Base-by-base conservation (phyloP, 2,113 vertebrate species). In the Proteles cristata region DNA sequence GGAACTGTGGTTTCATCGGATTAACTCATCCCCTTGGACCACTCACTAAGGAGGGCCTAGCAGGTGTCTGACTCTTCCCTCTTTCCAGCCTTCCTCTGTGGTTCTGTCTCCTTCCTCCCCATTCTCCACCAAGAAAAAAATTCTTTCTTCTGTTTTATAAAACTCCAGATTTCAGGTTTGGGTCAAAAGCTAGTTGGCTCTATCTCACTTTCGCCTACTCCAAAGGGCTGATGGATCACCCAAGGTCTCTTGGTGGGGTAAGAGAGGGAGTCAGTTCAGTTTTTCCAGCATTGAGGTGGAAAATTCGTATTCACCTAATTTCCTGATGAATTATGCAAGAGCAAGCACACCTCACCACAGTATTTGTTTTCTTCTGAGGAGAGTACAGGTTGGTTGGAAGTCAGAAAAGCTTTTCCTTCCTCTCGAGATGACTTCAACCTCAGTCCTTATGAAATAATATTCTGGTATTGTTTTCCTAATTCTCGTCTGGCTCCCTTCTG, bases 101-200 rank as follows among this genome's bases (percentile, higher is more conserved):
- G 5, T 63, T 84, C 19, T 83, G 63, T 89, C n/a, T 19, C 26
- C 11, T 28, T 7, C 12, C 0, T 1, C 10, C 48, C 11, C 21
- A 12, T 53, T 82, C 12, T 7, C 16, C 28, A 68, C 5, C 7
- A 33, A 61, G 31, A 91, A 85, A 61, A 15, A 84, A 53, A 92
- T 35, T 28, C n/a, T 76, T 93, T 95, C 71, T 53, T 80, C 85
- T 93, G 35, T 50, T 94, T 76, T 73, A 33, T 82, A 87, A 43
- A 90, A 77, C 23, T 77, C 45, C 1, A 58, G 43, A 90, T 53
- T 93, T 94, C 17, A 91, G 28, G 2, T 88, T 84, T 88, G 69
- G 19, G 1, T 23, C 35, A 26, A 79, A 85, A 76, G 0, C 17
- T 81, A 14, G 48, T 26, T 84, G 63, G 28, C 31, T 94, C n/a